A percentile compares a stretch with the other conserved stretches of the same genome.
Conservation (phyloP, 2,888 invertebrate species). For the Ethmia dodecea region DNA sequence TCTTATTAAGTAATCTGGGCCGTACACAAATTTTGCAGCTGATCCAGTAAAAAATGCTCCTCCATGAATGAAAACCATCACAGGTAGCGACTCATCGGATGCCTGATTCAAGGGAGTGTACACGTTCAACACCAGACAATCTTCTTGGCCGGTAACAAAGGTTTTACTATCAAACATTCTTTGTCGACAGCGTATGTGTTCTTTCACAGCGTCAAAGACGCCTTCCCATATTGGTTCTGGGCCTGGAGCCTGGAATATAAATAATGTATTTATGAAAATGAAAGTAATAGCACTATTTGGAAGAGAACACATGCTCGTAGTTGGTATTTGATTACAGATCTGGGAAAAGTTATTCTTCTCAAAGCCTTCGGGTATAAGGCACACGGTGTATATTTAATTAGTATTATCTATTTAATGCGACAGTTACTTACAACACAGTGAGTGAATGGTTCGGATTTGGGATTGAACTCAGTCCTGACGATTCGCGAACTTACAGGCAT, state of each 20-base stretch:
- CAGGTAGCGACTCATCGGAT: conserved; percentile 33
- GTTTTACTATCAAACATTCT: conserved; percentile 22
- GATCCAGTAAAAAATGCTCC: conserved; percentile 56
- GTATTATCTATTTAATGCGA: background rate
- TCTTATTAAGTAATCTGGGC: conserved; percentile 45
- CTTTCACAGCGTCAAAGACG: conserved; percentile 45
- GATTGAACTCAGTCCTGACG: background rate
- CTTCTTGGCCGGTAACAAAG: conserved; percentile 34
- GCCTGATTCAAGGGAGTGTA: conserved; percentile 36
- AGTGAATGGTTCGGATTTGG: background rate
- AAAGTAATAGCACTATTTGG: too few species aligned
- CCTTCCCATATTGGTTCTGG: conserved; percentile 51
- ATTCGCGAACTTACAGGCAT: background rate
- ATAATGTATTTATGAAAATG: background rate
- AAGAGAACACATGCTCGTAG: too few species aligned
- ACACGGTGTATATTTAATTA: background rate
- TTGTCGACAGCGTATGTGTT: conserved; percentile 45
- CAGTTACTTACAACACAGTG: background rate
- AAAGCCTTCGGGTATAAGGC: background rate
- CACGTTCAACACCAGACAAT: conserved; percentile 52
- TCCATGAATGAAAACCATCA: conserved; percentile 62
- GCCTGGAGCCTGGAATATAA: conserved; percentile 45
- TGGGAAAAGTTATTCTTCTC: background rate
- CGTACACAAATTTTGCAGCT: conserved; percentile 35
- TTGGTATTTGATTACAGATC: background rate